Evolutionary conservation across 2,888 invertebrate species (phyloP).

Genomic region (Enchytraeus crypticus): DNA sequence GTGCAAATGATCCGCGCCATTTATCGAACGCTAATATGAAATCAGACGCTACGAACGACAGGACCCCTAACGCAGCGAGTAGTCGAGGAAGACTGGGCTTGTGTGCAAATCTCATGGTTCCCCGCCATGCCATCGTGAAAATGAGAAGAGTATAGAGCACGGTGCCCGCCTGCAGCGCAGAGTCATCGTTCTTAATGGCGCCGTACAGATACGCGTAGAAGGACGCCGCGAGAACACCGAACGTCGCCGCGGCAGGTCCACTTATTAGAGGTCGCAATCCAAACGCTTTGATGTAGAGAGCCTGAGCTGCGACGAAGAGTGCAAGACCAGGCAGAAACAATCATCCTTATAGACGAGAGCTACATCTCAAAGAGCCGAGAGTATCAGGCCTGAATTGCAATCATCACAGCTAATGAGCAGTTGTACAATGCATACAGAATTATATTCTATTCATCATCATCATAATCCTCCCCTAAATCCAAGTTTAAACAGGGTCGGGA

Average conservation of each 20-base stretch:
- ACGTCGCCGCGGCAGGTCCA: not conserved
- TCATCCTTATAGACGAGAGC: not conserved
- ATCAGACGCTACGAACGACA: constrained; percentile 4
- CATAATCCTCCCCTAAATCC: too few species aligned
- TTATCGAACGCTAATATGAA: constrained; percentile 4
- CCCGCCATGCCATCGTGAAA: constrained; percentile 6
- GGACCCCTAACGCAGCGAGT: not conserved
- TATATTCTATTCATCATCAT: too few species aligned
- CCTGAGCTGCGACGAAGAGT: not conserved
- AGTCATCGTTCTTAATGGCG: not conserved
- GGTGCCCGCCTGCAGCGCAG: not conserved
- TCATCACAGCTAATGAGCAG: too few species aligned
- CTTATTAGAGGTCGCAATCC: not conserved
- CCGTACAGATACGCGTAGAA: not conserved
- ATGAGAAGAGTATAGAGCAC: constrained; percentile 4
- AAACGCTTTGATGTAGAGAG: constrained; percentile 3
- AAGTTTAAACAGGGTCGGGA: too few species aligned
- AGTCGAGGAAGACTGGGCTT: not conserved
- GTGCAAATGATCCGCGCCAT: constrained; percentile 3
- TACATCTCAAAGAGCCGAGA: not conserved
- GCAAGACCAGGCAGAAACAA: not conserved
- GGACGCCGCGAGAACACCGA: not conserved
- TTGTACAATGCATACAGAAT: too few species aligned
- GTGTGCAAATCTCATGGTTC: not conserved
- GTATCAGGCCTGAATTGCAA: not conserved